A percentile compares a stretch with the other conserved stretches of the same genome.
Conservation (phyloP, 2,797 vertebrate genomes). For the Synanceia verrucosa region DNA sequence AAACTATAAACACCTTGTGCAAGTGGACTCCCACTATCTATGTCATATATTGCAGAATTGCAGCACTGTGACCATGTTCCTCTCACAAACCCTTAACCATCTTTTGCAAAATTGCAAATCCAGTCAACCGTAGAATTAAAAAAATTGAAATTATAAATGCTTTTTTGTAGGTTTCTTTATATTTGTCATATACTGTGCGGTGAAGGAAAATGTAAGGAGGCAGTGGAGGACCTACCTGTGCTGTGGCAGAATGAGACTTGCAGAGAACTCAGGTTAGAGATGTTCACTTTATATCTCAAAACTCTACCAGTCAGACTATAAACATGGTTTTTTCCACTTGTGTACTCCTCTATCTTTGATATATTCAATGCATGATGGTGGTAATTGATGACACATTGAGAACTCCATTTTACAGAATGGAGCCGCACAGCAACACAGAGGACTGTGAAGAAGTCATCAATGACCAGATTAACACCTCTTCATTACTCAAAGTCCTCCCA, state of each 20-base stretch:
- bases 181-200: conserved; percentile 93
- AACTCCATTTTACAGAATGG: conserved; percentile 85
- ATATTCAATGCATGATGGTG: not conserved
- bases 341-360: not conserved
- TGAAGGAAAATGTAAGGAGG: conserved; percentile 92
- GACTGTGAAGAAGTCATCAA: conserved; percentile 80
- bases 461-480: conserved; percentile 83
- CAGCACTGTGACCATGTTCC: not conserved
- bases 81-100: not conserved
- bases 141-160: not conserved
- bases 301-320: not conserved
- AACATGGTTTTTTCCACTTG: not conserved
- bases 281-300: not conserved
- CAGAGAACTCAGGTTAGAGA: conserved; percentile 91
- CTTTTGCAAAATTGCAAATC: not conserved
- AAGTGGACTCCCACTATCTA: not conserved
- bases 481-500: conserved; percentile 76
- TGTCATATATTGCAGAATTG: not conserved
- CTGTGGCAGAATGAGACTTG: conserved; percentile 89
- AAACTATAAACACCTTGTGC: not conserved
- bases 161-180: conserved; percentile 91
- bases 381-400: not conserved
- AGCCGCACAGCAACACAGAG: conserved; percentile 94
- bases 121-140: not conserved
- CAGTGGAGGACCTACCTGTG: conserved; percentile 95